A percentile compares a stretch with the other conserved stretches of the same genome.
phyloP scores from a whole-genome alignment of 2,888 invertebrate genomes.

The Drosophila kanekoi region DNA sequence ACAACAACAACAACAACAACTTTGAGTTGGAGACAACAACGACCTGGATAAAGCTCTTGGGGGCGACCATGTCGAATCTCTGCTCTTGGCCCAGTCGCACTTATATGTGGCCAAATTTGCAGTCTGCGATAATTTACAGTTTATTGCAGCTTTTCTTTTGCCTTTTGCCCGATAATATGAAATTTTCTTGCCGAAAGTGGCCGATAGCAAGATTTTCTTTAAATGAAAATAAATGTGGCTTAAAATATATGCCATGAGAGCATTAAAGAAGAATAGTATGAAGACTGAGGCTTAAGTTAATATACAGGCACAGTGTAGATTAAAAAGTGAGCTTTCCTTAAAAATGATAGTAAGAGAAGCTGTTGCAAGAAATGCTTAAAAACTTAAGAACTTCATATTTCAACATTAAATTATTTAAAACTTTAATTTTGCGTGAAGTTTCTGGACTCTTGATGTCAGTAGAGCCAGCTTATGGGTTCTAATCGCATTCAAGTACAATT shows the following conservation, averaged over 20 bases:
- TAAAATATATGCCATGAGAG: background rate
- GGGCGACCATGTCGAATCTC: slow-evolving; percentile 37
- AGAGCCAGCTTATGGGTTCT: background rate
- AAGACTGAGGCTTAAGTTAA: background rate
- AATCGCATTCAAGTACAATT: slow-evolving; percentile 15
- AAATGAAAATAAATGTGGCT: slow-evolving; percentile 17
- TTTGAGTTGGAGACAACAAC: slow-evolving; percentile 37
- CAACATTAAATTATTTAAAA: no score
- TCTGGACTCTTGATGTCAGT: background rate
- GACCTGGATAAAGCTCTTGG: background rate
- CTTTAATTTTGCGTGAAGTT: no score
- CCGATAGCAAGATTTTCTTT: slow-evolving; percentile 14
- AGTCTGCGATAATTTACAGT: slow-evolving; percentile 44
- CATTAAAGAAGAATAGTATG: background rate
- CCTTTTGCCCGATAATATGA: slow-evolving; percentile 13
- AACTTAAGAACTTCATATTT: no score
- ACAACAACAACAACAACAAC: slow-evolving; percentile 10
- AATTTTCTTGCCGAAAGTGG: slow-evolving; percentile 25
- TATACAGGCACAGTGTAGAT: no score
- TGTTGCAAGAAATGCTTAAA: no score
- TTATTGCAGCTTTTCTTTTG: slow-evolving; percentile 30
- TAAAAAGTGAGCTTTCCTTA: no score
- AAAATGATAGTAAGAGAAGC: no score
- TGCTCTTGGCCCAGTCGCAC: slow-evolving; percentile 33
- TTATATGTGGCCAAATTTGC: slow-evolving; percentile 44